phyloP scores from a whole-genome alignment of 1,140 invertebrate genomes.

The Dendroctonus valens region DNA sequence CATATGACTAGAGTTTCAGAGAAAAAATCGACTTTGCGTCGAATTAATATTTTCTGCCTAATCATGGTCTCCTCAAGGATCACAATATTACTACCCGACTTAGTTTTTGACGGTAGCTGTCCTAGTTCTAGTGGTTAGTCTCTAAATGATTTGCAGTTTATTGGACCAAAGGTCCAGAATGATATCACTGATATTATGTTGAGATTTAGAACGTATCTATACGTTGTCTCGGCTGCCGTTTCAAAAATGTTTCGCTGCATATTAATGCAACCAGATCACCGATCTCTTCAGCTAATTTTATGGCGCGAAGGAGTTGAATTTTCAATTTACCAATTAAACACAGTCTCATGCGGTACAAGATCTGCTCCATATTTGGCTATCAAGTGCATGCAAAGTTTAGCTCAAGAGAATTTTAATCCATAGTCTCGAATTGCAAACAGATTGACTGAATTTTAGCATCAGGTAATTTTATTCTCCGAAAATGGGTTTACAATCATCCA shows the following conservation, averaged over 20 bases:
- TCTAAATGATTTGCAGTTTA: constrained; percentile 39
- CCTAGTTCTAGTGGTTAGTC: background rate
- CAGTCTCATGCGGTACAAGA: constrained; percentile 40
- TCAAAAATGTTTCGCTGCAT: constrained; percentile 49
- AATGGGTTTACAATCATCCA: background rate
- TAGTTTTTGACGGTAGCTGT: background rate
- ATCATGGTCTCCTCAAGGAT: too few species aligned
- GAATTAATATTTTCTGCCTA: background rate
- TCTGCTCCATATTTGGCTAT: constrained; percentile 39
- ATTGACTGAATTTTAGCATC: background rate
- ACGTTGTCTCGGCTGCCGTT: constrained; percentile 48
- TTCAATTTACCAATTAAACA: constrained; percentile 39
- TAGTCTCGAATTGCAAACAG: background rate
- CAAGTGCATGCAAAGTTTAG: constrained; percentile 33
- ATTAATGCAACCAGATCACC: constrained; percentile 4
- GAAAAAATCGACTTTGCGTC: background rate
- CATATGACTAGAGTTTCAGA: constrained; percentile 10
- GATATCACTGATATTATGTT: constrained; percentile 49
- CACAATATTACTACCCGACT: background rate
- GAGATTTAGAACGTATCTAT: constrained; percentile 37
- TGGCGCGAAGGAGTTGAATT: constrained; percentile 43
- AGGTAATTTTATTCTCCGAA: background rate
- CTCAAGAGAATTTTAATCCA: constrained; percentile 13
- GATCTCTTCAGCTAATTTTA: constrained; percentile 8
- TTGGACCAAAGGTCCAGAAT: constrained; percentile 51